Conservation (phyloP, 2,888 invertebrate species). For the Drosophila trichaetosa region DNA sequence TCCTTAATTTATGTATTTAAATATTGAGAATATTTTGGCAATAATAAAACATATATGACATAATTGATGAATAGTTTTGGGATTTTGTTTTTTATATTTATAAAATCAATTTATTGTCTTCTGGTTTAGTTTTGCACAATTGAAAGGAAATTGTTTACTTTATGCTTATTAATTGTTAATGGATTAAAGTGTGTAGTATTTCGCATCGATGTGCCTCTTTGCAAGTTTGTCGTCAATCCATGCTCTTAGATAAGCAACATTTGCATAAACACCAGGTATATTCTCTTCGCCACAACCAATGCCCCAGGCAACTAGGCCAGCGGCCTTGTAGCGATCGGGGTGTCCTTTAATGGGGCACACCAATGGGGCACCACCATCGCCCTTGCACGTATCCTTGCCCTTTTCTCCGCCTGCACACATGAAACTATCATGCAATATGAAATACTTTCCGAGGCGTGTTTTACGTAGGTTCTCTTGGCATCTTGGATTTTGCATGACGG, state of each 20-base stretch:
- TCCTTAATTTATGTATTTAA: not conserved
- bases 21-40: not conserved
- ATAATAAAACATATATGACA: not conserved
- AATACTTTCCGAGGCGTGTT: conserved; percentile 89
- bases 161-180: not conserved
- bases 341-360: conserved; percentile 88
- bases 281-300: conserved; percentile 90
- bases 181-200: conserved; percentile 65
- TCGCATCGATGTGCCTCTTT: conserved; percentile 51
- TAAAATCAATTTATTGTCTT: not conserved
- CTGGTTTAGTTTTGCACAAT: conserved; percentile 2
- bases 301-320: conserved; percentile 93
- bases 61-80: not conserved
- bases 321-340: conserved; percentile 76
- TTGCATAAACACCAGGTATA: conserved; percentile 91
- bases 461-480: conserved; percentile 86
- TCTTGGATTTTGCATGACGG: conserved; percentile 86
- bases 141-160: not conserved
- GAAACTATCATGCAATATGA: conserved; percentile 89
- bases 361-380: conserved; percentile 92
- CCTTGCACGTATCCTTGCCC: conserved; percentile 90
- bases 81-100: not conserved
- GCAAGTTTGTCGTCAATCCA: conserved; percentile 89
- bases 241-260: conserved; percentile 87
- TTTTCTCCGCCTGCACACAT: conserved; percentile 92